phyloP scores from a whole-genome alignment of 2,888 invertebrate genomes.

The Alcis repandata region DNA sequence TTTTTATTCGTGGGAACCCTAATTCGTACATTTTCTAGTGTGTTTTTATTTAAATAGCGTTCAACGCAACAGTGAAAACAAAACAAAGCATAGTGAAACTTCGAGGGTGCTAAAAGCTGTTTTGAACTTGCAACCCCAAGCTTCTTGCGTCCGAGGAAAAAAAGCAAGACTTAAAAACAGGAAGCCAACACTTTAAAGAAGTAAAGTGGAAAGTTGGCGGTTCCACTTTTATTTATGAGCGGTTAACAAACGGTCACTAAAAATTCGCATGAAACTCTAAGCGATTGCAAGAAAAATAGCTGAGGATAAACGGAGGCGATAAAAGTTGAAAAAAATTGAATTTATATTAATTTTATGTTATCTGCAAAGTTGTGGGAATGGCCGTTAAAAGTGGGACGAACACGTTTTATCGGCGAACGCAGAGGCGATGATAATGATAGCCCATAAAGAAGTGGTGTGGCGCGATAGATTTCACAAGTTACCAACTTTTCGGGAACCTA shows the following conservation, averaged over 20 bases:
- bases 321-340: constrained; percentile 60
- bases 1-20: no score
- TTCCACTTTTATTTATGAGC: constrained; percentile 77
- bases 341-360: constrained; percentile 74
- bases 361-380: constrained; percentile 73
- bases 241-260: constrained; percentile 65
- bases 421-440: constrained; percentile 82
- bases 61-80: constrained; percentile 25
- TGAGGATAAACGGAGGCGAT: background rate
- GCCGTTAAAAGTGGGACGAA: constrained; percentile 78
- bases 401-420: constrained; percentile 84
- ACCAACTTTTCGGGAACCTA: constrained; percentile 78
- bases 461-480: constrained; percentile 83
- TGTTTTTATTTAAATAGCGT: background rate
- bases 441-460: constrained; percentile 80
- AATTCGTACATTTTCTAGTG: background rate
- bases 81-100: constrained; percentile 46
- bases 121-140: constrained; percentile 80
- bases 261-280: background rate
- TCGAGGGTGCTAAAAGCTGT: constrained; percentile 78
- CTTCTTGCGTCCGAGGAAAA: constrained; percentile 70
- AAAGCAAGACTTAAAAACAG: constrained; percentile 79
- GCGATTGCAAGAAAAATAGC: constrained; percentile 25
- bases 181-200: constrained; percentile 82
- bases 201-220: constrained; percentile 83